phyloP scores from a whole-genome alignment of 2,113 vertebrate species.

The Sceloporus undulatus region DNA sequence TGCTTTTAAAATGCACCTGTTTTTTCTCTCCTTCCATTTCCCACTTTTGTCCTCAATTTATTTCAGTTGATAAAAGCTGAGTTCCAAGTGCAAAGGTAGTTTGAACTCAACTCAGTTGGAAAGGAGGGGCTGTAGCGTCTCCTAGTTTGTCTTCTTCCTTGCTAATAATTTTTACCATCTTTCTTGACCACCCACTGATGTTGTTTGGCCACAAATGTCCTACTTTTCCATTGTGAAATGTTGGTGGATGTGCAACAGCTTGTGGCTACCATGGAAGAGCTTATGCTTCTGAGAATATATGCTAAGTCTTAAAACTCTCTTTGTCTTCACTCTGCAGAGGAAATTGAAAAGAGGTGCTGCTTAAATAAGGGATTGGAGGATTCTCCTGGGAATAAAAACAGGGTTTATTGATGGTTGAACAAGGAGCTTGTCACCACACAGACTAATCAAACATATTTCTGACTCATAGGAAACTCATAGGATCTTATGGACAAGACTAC shows the following conservation, averaged over 20 bases:
- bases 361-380: neutral
- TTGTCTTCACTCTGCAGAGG: constrained; percentile 22
- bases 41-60: too few relatives aligned
- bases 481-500: constrained; percentile 19
- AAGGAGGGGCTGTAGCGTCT: neutral
- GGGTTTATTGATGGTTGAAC: neutral
- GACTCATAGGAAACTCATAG: neutral
- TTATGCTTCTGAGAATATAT: constrained; percentile 25
- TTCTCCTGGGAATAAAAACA: constrained; percentile 27
- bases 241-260: neutral
- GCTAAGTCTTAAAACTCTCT: constrained; percentile 28
- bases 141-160: neutral
- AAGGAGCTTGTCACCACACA: constrained; percentile 1
- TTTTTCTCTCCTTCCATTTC: too few relatives aligned
- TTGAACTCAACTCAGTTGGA: neutral
- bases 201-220: too few relatives aligned
- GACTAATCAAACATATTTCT: neutral
- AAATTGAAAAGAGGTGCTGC: neutral
- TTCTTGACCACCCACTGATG: too few relatives aligned
- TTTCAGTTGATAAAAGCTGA: too few relatives aligned
- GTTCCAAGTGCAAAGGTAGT: too few relatives aligned
- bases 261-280: neutral
- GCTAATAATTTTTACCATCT: too few relatives aligned
- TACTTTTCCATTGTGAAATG: too few relatives aligned
- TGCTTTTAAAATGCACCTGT: too few relatives aligned